phyloP scores from a whole-genome alignment of 2,888 invertebrate species.

The Plebejus argus region DNA sequence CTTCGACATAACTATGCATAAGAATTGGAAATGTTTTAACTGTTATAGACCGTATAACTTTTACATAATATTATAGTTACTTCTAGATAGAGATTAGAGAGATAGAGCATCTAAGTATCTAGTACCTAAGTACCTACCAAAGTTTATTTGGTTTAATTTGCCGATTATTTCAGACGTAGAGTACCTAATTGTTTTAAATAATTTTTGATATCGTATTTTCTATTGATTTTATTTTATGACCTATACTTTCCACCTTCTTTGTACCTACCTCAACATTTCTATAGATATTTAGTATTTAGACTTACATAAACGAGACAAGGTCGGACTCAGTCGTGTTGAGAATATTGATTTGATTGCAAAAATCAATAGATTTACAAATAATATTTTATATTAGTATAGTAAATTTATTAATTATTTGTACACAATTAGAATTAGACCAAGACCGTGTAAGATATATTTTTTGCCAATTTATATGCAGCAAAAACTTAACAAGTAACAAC shows the following conservation, averaged over 20 bases:
- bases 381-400: too few species aligned
- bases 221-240: too few species aligned
- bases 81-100: too few species aligned
- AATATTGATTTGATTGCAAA: constrained; percentile 21
- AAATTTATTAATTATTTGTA: too few species aligned
- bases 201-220: too few species aligned
- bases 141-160: too few species aligned
- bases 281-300: neutral
- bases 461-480: neutral
- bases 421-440: too few species aligned
- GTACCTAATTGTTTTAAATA: too few species aligned
- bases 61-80: neutral
- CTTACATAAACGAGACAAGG: constrained; percentile 10
- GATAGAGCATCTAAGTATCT: too few species aligned
- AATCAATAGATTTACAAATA: constrained; percentile 15
- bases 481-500: neutral
- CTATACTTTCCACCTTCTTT: neutral
- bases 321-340: neutral
- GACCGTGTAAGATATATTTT: neutral
- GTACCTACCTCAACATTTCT: neutral
- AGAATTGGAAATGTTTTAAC: constrained; percentile 2
- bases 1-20: neutral
- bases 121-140: too few species aligned
- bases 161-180: too few species aligned
- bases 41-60: neutral